Conservation (phyloP, 2,113 vertebrate species). For the Morone chrysops region DNA sequence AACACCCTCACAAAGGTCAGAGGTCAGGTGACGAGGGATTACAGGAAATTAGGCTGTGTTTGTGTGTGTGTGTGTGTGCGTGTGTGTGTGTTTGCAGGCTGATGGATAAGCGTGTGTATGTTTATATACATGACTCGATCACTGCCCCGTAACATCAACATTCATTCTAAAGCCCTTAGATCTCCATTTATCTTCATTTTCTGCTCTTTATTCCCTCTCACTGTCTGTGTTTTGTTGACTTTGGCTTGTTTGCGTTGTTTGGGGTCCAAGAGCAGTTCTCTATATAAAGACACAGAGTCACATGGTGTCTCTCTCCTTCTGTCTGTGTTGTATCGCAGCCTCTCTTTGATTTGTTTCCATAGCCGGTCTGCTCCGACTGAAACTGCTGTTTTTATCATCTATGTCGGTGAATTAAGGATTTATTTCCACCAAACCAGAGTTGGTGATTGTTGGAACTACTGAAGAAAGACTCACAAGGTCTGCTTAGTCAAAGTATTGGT, state of each 20-base stretch:
- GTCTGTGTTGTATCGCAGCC: too few species aligned
- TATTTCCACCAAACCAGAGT: too few species aligned
- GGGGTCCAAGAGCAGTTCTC: too few species aligned
- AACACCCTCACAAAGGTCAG: constrained; percentile 51
- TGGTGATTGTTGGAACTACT: too few species aligned
- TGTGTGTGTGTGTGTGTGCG: constrained; percentile 23
- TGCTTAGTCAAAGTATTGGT: too few species aligned
- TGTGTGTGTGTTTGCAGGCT: not conserved
- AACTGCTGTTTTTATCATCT: too few species aligned
- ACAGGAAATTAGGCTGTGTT: constrained; percentile 57
- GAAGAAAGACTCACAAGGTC: too few species aligned
- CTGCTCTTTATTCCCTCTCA: not conserved
- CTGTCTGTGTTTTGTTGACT: not conserved
- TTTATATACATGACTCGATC: not conserved
- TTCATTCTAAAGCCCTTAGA: not conserved
- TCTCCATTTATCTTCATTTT: constrained; percentile 5
- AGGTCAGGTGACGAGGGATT: constrained; percentile 60
- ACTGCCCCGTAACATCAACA: constrained; percentile 7
- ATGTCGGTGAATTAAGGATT: too few species aligned
- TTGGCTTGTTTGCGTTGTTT: constrained; percentile 67
- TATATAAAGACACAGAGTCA: too few species aligned
- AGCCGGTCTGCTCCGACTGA: too few species aligned
- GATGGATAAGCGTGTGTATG: not conserved
- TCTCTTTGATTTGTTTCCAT: too few species aligned
- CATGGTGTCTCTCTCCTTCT: too few species aligned